Percentiles rank a stretch among this genome's conserved stretches.
These are phyloP conservation scores for Drepanosiphum platanoidis DNA, from an alignment of 2,888 invertebrate species.

Conservation along the genomic window DNA sequence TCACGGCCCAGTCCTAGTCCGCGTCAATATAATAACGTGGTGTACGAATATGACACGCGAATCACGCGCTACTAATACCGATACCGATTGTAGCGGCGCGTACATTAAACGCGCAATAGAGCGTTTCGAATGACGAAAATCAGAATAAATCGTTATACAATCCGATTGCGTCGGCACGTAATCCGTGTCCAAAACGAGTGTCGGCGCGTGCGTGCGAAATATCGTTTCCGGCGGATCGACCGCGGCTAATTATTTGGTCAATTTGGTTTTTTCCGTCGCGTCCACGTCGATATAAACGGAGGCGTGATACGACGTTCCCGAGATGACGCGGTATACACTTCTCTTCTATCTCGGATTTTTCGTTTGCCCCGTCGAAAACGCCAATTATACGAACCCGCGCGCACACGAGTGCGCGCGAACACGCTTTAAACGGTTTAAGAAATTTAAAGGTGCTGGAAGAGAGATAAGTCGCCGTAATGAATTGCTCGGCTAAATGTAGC, in stretches of 20 bases:
- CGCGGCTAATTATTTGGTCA: background rate
- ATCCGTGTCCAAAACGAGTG: too few relatives aligned
- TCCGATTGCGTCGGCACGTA: too few relatives aligned
- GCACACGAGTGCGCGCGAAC: background rate
- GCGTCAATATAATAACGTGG: too few relatives aligned
- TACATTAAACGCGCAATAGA: too few relatives aligned
- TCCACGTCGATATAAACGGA: background rate
- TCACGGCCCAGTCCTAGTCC: too few relatives aligned
- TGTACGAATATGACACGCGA: too few relatives aligned
- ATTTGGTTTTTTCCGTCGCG: background rate
- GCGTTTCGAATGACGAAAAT: too few relatives aligned
- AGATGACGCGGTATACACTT: background rate
- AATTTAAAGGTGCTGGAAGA: conserved; percentile 36
- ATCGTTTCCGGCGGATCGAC: too few relatives aligned
- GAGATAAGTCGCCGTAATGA: conserved; percentile 46
- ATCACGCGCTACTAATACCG: too few relatives aligned
- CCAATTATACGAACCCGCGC: background rate
- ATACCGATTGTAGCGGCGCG: too few relatives aligned
- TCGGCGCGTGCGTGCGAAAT: too few relatives aligned
- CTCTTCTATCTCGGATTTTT: background rate
- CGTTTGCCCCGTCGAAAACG: background rate
- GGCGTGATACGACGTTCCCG: background rate
- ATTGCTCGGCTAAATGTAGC: conserved; percentile 31
- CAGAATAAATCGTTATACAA: too few relatives aligned
- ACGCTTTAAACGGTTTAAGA: conserved; percentile 28